Percentiles rank a stretch among this genome's conserved stretches.
Conservation (phyloP, 2,797 vertebrate genomes). For the Labeo calbasu region DNA sequence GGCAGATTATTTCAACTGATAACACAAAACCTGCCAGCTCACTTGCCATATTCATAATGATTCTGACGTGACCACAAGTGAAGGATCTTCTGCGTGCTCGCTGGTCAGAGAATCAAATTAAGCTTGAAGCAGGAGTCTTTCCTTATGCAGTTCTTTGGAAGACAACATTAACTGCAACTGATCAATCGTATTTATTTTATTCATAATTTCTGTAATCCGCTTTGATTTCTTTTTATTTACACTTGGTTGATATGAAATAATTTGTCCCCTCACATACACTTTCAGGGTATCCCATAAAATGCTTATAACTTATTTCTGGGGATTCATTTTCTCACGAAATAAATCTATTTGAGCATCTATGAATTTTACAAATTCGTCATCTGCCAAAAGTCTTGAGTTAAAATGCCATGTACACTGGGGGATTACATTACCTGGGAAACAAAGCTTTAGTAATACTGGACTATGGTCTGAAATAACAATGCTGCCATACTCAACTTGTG, state of each 20-base stretch:
- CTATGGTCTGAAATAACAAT: conserved; percentile 46
- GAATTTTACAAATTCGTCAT: conserved; percentile 29
- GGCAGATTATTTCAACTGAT: conserved; percentile 60
- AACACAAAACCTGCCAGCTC: conserved; percentile 22
- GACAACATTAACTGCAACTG: not conserved
- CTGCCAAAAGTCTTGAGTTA: conserved; percentile 22
- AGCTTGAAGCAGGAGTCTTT: conserved; percentile 17
- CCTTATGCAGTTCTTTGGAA: conserved; percentile 17
- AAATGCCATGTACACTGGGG: not conserved
- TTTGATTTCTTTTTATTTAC: conserved; percentile 24
- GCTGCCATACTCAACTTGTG: conserved; percentile 5
- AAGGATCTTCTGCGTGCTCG: conserved; percentile 5
- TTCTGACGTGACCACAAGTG: not conserved
- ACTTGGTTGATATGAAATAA: conserved; percentile 34
- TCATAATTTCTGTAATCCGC: conserved; percentile 18
- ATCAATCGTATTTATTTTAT: not conserved
- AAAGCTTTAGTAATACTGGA: conserved; percentile 26
- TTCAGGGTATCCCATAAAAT: conserved; percentile 43
- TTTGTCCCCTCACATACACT: conserved; percentile 21
- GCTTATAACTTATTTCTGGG: not conserved
- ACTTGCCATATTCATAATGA: conserved; percentile 38
- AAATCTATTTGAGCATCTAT: conserved; percentile 4
- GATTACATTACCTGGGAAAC: not conserved
- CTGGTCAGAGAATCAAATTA: conserved; percentile 31
- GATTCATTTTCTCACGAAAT: conserved; percentile 18